Percentiles rank a stretch among this genome's conserved stretches.
These are phyloP conservation scores for Gnatocerus cornutus DNA, from an alignment of 2,888 invertebrate genomes.

Conservation along the genomic window DNA sequence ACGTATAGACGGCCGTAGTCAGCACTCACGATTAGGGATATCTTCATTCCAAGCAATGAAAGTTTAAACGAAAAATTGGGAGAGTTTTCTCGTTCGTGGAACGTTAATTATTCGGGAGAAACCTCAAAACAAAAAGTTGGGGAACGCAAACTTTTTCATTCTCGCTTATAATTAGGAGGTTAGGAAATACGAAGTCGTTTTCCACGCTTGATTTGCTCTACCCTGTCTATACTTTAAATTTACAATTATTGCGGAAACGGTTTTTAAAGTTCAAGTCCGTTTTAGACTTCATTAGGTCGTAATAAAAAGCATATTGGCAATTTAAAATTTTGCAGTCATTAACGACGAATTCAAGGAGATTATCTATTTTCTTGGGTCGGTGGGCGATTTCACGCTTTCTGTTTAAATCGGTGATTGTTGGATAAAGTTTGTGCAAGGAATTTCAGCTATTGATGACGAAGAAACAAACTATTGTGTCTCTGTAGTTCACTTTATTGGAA, in stretches of 20 bases:
- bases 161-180: slow-evolving; percentile 29
- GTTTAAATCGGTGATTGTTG: not conserved
- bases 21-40: slow-evolving; percentile 12
- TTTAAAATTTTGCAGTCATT: slow-evolving; percentile 28
- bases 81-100: slow-evolving; percentile 17
- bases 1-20: slow-evolving; percentile 14
- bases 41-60: not conserved
- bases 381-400: not conserved
- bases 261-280: slow-evolving; percentile 9
- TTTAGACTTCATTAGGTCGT: slow-evolving; percentile 32
- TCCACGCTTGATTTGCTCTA: slow-evolving; percentile 1
- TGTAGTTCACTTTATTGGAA: not conserved
- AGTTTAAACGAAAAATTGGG: not conserved
- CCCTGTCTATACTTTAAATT: slow-evolving; percentile 13
- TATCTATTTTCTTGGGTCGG: slow-evolving; percentile 6
- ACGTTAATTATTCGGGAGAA: slow-evolving; percentile 28
- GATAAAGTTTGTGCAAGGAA: not conserved
- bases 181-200: slow-evolving; percentile 17
- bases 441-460: not conserved
- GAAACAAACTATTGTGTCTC: not conserved
- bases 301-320: slow-evolving; percentile 29
- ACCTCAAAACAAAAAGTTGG: slow-evolving; percentile 24
- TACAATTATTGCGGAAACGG: slow-evolving; percentile 23
- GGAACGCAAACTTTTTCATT: slow-evolving; percentile 30
- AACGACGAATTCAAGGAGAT: slow-evolving; percentile 1